Base-by-base conservation (phyloP, 2,113 vertebrate genomes). In the Toxotes chatareus region DNA sequence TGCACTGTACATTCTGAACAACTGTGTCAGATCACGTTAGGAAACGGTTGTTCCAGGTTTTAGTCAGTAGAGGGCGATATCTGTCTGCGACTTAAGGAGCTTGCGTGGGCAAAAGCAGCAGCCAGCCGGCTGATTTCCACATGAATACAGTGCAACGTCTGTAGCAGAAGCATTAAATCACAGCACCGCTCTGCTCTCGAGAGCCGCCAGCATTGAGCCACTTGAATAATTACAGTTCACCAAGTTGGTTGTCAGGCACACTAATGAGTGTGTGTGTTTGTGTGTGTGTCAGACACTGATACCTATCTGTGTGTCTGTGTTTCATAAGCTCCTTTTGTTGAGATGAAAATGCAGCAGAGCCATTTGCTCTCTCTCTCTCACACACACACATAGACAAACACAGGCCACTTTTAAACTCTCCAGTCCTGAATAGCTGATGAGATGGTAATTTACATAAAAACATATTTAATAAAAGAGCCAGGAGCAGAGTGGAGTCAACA, bases 221-320 rank as follows among this genome's bases (percentile, higher is more conserved):
- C 87, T 80, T 82, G 74, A 91, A 93, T 91, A 88, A 91, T 93
- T 86, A 91, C 79, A 85, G 72, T 72, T 87, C 73, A 76, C 83
- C 90, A 89, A 87, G 76, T 79, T 84, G 84, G 72, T 42, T 72
- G 73, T 82, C 81, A 84, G 81, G 76, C 70, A 62, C 85, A 74
- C 55, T 81, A 89, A 88, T 81, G 72, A 87, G 75, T 14, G 72
- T 56, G 84, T 83, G 80, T 81, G 60, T 84, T 16, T 83, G 82
- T 77, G 76, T 80, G 68, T 65, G 60, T 68, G 61, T 86, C 4
- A 60, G 63, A 67, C 68, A 84, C 65, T 31, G 64, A 85, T 87
- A 80, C 71, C 76, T 76, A 69, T 86, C 66, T 78, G 63, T 36
- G 7, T 55, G 23, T 57, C 64, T 66, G 62, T 56, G 75, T 86